Evolutionary conservation across 2,113 vertebrate species (phyloP).

Genomic region (Petroica traversi): DNA sequence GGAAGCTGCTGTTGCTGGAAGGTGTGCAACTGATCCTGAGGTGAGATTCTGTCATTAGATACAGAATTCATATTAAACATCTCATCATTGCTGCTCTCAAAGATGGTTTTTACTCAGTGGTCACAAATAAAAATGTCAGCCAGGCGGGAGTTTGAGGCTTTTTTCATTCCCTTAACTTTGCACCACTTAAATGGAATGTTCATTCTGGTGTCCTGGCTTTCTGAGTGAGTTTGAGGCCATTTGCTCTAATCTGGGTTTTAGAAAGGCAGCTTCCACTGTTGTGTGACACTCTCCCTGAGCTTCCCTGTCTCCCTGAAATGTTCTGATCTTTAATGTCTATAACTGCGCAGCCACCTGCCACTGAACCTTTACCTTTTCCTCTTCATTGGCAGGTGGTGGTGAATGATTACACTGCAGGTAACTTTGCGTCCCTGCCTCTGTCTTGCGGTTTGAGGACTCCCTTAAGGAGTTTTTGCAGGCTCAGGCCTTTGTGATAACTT

Average conservation of each 20-base stretch:
- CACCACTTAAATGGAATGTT: background rate
- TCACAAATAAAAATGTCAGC: slow-evolving; percentile 19
- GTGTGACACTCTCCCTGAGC: slow-evolving; percentile 35
- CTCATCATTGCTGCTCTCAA: background rate
- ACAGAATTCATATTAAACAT: background rate
- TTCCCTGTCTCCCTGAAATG: background rate
- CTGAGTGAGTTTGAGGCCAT: slow-evolving; percentile 15
- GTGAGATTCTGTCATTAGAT: slow-evolving; percentile 10
- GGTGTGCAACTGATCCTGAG: background rate
- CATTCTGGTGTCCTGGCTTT: slow-evolving; percentile 9
- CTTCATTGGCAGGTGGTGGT: background rate
- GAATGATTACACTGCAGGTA: background rate
- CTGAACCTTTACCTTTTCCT: slow-evolving; percentile 49
- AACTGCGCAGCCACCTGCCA: slow-evolving; percentile 42
- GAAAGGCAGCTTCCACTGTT: background rate
- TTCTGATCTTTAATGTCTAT: background rate
- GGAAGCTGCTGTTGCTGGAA: background rate
- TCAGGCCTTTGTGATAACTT: background rate
- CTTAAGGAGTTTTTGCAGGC: background rate
- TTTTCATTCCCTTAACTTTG: background rate
- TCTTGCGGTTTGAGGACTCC: background rate
- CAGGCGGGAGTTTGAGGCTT: background rate
- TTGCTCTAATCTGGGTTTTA: slow-evolving; percentile 48
- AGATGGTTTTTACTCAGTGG: background rate
- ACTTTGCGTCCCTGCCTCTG: background rate